Conservation (phyloP, 2,888 invertebrate genomes). For the Phyllotreta striolata region DNA sequence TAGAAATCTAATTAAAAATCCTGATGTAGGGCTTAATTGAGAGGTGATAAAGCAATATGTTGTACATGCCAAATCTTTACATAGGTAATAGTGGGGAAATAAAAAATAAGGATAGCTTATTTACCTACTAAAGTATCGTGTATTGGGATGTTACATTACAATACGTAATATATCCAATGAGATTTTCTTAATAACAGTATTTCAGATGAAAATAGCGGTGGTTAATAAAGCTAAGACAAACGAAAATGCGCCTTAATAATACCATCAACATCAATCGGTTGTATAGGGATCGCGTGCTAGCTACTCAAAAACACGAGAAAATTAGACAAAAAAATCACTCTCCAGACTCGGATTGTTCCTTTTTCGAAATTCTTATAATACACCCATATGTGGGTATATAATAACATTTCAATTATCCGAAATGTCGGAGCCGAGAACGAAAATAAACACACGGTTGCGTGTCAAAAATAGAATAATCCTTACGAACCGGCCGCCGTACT, state of each 20-base stretch:
- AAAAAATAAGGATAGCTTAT: too few relatives aligned
- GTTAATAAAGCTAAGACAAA: too few relatives aligned
- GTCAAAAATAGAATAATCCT: conserved; percentile 33
- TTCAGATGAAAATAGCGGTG: too few relatives aligned
- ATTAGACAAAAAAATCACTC: conserved; percentile 30
- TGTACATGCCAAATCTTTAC: too few relatives aligned
- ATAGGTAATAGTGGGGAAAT: too few relatives aligned
- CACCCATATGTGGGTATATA: conserved; percentile 23
- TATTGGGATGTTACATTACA: too few relatives aligned
- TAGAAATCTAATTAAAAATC: too few relatives aligned
- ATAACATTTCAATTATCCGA: conserved; percentile 49
- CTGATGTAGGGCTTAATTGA: too few relatives aligned
- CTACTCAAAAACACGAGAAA: conserved; percentile 29
- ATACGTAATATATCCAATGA: too few relatives aligned
- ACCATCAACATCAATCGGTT: background rate
- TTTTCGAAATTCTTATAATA: conserved; percentile 34
- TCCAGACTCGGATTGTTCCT: conserved; percentile 34
- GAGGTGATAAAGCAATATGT: too few relatives aligned
- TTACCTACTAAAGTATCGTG: too few relatives aligned
- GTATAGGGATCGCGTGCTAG: conserved; percentile 39
- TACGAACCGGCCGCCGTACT: conserved; percentile 33
- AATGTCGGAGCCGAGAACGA: conserved; percentile 38
- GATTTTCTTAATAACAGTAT: too few relatives aligned
- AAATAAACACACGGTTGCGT: conserved; percentile 40
- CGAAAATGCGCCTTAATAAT: conserved; percentile 6